Evolutionary conservation across 2,797 vertebrate species (phyloP), one percentile per base, ranked within the genome.

Genomic region (Prunella strophiata): DNA sequence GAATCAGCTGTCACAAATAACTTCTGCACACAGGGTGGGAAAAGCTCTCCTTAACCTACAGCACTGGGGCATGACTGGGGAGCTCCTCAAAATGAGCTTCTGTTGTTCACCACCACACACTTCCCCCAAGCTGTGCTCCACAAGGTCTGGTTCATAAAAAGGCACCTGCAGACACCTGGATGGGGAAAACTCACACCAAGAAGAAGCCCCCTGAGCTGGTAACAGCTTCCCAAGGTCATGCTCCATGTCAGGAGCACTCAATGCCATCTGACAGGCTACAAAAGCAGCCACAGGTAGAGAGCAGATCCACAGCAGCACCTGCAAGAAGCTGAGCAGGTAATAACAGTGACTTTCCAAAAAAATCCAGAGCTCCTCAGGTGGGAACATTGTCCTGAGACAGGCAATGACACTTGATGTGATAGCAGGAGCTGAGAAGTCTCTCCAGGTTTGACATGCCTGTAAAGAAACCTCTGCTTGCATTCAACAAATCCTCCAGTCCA

Each of bases 61-160:
- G 73, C 40, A 29, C 65, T 52, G 23, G 61, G 43, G 42, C 11
- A 74, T 14, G 61, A 50, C 25, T 16, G 20, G 26, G 13, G 59
- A 88, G 71, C 29, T 88, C 67, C 59, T 43, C 51, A 54, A 72
- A 68, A 23, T 11, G 8, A 36, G 34, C 25, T 75, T 68, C 54
- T 51, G 26, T 6, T 0, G 0, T 13, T n/a, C 52, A 62, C 3
- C 65, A 48, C 14, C 40, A 51, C 8, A 2, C 10, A 11, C 11
- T 19, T 29, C 23, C 38, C 32, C 38, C 4, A 2, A 14, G 23
- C 50, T 22, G 32, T 4, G n/a, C 48, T 59, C 45, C 51, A n/a
- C 34, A 52, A 68, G 43, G 18, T 6, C 16, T 36, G 71, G 10
- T 16, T n/a, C 48, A 36, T 4, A 10, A 38, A 70, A 66, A 85